Conservation (phyloP, 2,888 invertebrate genomes). For the Microctonus hyperodae region DNA sequence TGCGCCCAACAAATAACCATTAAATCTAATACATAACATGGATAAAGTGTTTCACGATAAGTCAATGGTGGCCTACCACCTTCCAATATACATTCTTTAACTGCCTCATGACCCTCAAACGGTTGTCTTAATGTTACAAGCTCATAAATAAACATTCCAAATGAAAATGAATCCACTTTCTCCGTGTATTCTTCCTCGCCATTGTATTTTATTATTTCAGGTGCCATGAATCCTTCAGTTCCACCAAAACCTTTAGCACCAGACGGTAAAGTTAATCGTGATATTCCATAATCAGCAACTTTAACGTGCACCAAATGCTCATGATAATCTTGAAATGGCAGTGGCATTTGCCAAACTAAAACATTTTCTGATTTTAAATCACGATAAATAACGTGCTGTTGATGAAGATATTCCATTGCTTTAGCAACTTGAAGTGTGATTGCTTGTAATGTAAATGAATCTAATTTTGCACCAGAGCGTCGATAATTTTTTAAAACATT, state of each 20-base stretch:
- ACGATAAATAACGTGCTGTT: constrained; percentile 89
- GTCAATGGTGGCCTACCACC: constrained; percentile 92
- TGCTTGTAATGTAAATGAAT: constrained; percentile 81
- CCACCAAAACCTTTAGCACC: constrained; percentile 98
- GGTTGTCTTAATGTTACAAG: constrained; percentile 91
- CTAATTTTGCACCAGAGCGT: constrained; percentile 82
- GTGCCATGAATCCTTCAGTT: constrained; percentile 99
- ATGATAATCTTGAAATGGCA: constrained; percentile 74
- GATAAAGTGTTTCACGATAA: constrained; percentile 82
- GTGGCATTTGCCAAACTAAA: constrained; percentile 95
- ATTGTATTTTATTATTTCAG: constrained; percentile 97
- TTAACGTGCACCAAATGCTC: constrained; percentile 84
- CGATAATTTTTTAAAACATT: constrained; percentile 83
- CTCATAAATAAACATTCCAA: constrained; percentile 98
- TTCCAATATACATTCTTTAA: constrained; percentile 95
- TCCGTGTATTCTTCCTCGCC: constrained; percentile 99
- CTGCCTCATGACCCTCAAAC: constrained; percentile 95
- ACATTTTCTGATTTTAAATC: constrained; percentile 97
- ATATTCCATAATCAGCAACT: constrained; percentile 97
- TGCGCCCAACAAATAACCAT: constrained; percentile 98
- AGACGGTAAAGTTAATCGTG: constrained; percentile 84
- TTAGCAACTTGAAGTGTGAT: constrained; percentile 90
- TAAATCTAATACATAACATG: constrained; percentile 87
- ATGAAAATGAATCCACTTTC: constrained; percentile 98
- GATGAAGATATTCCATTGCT: constrained; percentile 95